These are phyloP conservation scores for Hanleya hanleyi DNA, from an alignment of 2,888 invertebrate genomes.

Conservation along the genomic window DNA sequence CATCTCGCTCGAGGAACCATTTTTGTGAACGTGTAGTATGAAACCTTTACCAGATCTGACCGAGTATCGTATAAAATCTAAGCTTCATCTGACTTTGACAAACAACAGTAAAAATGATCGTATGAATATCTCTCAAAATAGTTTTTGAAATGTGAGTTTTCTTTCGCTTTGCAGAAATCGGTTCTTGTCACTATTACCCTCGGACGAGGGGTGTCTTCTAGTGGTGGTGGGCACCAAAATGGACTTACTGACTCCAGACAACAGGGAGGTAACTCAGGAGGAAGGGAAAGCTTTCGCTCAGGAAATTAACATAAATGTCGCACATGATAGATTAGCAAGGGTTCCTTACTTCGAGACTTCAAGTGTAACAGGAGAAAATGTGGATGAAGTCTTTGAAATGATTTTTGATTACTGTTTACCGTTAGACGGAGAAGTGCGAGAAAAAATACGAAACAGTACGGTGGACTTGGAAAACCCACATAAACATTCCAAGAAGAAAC, in stretches of 20 bases:
- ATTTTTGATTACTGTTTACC: constrained; percentile 66
- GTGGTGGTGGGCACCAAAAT: constrained; percentile 69
- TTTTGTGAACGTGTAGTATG: no score
- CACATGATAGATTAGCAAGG: constrained; percentile 41
- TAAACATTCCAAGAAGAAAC: neutral
- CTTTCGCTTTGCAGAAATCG: no score
- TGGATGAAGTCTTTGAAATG: constrained; percentile 67
- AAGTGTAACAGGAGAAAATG: constrained; percentile 63
- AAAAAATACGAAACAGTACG: neutral
- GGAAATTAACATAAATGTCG: constrained; percentile 57
- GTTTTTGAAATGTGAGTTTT: no score
- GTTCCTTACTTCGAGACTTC: constrained; percentile 72
- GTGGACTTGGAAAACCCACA: neutral
- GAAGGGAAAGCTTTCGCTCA: constrained; percentile 56
- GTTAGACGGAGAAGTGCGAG: constrained; percentile 20
- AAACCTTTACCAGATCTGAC: no score
- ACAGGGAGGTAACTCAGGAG: constrained; percentile 55
- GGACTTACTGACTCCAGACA: constrained; percentile 50
- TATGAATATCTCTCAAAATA: no score
- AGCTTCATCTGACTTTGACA: no score
- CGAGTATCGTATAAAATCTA: no score
- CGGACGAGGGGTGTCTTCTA: constrained; percentile 64
- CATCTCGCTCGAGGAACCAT: no score
- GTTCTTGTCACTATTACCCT: constrained; percentile 65
- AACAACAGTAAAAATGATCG: no score